Conservation (phyloP, 2,113 vertebrate species). For the Sapajus apella region DNA sequence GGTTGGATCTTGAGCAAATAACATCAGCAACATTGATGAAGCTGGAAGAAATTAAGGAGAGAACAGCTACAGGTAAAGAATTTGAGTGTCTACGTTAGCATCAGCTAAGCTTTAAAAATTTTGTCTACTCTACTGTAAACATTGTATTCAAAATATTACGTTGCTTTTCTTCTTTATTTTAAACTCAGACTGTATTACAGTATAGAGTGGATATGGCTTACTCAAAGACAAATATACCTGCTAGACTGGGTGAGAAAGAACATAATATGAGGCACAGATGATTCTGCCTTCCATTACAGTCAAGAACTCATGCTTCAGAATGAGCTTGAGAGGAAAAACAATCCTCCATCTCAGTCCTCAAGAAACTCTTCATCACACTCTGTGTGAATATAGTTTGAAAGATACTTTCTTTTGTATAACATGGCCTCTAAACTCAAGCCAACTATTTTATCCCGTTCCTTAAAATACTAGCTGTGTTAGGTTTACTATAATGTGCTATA, state of each 20-base stretch:
- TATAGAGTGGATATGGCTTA: neutral
- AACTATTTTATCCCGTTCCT: neutral
- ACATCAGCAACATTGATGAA: constrained; percentile 95
- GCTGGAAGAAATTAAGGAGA: constrained; percentile 97
- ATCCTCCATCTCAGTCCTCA: neutral
- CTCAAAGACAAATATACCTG: neutral
- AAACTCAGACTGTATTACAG: neutral
- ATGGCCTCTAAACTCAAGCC: neutral
- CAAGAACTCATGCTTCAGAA: neutral
- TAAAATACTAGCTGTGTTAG: neutral
- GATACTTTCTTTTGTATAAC: neutral
- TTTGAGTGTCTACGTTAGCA: neutral
- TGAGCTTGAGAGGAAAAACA: neutral
- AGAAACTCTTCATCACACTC: neutral
- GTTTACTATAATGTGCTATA: neutral
- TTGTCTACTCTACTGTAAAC: neutral
- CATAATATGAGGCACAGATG: neutral
- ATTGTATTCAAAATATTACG: neutral
- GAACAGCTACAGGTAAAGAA: constrained; percentile 91
- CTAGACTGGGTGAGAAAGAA: neutral
- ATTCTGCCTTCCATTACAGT: neutral
- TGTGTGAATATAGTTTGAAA: neutral
- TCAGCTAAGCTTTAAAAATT: neutral
- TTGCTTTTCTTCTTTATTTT: neutral
- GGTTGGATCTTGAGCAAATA: constrained; percentile 93